Base-by-base conservation (phyloP, 1,140 invertebrate genomes). In the Laupala kohalensis region DNA sequence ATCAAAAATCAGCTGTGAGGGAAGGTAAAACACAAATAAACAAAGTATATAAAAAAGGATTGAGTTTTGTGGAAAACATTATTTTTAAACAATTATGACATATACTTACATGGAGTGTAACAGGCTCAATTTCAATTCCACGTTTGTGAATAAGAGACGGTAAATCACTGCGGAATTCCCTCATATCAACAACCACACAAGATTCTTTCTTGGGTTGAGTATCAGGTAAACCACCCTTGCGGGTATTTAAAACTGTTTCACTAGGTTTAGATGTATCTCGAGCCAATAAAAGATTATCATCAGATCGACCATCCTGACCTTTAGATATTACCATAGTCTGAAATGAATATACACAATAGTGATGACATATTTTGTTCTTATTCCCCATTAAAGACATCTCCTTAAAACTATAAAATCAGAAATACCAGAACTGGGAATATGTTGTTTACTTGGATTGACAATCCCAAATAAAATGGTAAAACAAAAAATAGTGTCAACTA, bases 91-190 rank as follows among this genome's bases (percentile, higher is more conserved):
- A n/a, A n/a, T 12, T 67, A 69, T 64, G 27, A 63, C 13, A 71
- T 63, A 67, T 23, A 77, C 82, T 80, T 80, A 93, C 92, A 74
- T 91, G 86, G 65, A 98, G 87, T 3, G 93, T 96, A 0, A 96
- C 84, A 3, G 98, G 97, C 78, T 96, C 89, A 72, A 99, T 92
- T 76, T 97, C 92, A 73, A 99, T 91, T 3, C 95, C 95, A 74
- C 94, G 86, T 78, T 92, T 90, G 79, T 99, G 96, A 67, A 99
- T 88, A 37, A 99, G 82, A 6, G 94, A 91, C 0, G 98, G 98
- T 23, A 99, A 82, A 80, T 99, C 96, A 74, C 95, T 97, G 67
- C 96, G 86, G 79, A 99, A 99, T 82, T 99, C 98, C 78, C 98
- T 85, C 90, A 98, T 96, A 81, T 99, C 98, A 25, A 99, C 95